A percentile compares a stretch with the other conserved stretches of the same genome.
Evolutionary conservation across 2,888 invertebrate species (phyloP).

Genomic region (Pyralis farinalis): DNA sequence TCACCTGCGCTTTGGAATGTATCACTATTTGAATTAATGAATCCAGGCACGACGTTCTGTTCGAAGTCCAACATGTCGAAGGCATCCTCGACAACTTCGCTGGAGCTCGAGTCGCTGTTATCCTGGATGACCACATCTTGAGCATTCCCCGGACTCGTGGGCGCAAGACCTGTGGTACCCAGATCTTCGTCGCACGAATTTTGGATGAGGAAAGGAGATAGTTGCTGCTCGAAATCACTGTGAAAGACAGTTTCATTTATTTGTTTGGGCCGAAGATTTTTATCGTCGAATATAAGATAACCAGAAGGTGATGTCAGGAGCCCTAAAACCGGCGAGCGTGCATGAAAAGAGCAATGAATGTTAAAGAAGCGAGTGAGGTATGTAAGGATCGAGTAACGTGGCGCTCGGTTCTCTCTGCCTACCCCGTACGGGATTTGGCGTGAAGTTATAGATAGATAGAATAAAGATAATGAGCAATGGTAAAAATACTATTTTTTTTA

Average conservation of each 20-base stretch:
- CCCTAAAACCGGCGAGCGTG: no score
- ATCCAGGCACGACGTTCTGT: slow-evolving; percentile 68
- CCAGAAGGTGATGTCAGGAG: no score
- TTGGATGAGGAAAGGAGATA: slow-evolving; percentile 78
- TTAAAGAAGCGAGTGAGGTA: no score
- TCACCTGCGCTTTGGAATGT: slow-evolving; percentile 66
- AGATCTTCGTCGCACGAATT: slow-evolving; percentile 64
- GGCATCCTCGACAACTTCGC: slow-evolving; percentile 41
- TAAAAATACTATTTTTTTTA: no score
- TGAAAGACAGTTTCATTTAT: slow-evolving; percentile 19
- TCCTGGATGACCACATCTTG: slow-evolving; percentile 61
- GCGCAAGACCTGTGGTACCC: slow-evolving; percentile 36
- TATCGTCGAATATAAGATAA: no score
- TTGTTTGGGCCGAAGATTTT: no score
- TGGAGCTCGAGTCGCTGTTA: slow-evolving; percentile 42
- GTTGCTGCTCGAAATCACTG: slow-evolving; percentile 79
- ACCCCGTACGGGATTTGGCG: no score
- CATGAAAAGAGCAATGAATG: no score
- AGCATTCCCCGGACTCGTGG: slow-evolving; percentile 47
- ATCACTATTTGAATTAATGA: slow-evolving; percentile 63
- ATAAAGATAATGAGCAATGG: no score
- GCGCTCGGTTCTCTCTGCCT: no score
- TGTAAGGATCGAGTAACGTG: no score
- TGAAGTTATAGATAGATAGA: no score
- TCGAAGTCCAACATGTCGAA: slow-evolving; percentile 68